Evolutionary conservation across 2,888 invertebrate genomes (phyloP).

Genomic region (Tachina lurida): DNA sequence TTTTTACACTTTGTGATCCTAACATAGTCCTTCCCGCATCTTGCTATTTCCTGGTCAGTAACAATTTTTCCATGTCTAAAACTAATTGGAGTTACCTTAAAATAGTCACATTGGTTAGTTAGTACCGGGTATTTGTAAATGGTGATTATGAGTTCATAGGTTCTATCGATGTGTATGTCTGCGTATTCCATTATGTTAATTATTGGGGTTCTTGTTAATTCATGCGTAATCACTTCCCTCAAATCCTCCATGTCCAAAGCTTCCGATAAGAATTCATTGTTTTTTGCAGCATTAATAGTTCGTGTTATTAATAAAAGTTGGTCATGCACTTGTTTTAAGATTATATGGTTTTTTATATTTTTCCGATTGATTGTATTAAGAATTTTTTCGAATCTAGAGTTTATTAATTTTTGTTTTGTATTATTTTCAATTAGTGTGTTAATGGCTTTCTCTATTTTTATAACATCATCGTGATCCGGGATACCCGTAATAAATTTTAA

Average conservation of each 20-base stretch:
- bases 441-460: too few species aligned
- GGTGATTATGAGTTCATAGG: slow-evolving; percentile 11
- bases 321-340: slow-evolving; percentile 30
- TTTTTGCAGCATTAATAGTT: slow-evolving; percentile 15
- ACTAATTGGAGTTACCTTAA: slow-evolving; percentile 30
- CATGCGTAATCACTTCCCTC: slow-evolving; percentile 2
- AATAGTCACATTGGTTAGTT: slow-evolving; percentile 4
- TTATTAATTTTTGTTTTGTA: neutral
- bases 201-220: slow-evolving; percentile 26
- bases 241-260: slow-evolving; percentile 14
- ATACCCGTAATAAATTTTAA: slow-evolving; percentile 5
- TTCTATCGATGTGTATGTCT: slow-evolving; percentile 19
- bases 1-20: slow-evolving; percentile 10
- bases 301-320: slow-evolving; percentile 25
- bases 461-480: slow-evolving; percentile 2
- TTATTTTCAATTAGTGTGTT: too few species aligned
- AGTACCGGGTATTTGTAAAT: slow-evolving; percentile 21
- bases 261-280: slow-evolving; percentile 26
- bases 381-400: slow-evolving; percentile 6
- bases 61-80: slow-evolving; percentile 24
- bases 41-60: slow-evolving; percentile 16
- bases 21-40: neutral
- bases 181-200: slow-evolving; percentile 18
- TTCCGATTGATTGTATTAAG: slow-evolving; percentile 10
- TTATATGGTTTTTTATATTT: slow-evolving; percentile 32